phyloP scores from a whole-genome alignment of 92 coral and sea anemone species.

The Zoanthus solanderi region DNA sequence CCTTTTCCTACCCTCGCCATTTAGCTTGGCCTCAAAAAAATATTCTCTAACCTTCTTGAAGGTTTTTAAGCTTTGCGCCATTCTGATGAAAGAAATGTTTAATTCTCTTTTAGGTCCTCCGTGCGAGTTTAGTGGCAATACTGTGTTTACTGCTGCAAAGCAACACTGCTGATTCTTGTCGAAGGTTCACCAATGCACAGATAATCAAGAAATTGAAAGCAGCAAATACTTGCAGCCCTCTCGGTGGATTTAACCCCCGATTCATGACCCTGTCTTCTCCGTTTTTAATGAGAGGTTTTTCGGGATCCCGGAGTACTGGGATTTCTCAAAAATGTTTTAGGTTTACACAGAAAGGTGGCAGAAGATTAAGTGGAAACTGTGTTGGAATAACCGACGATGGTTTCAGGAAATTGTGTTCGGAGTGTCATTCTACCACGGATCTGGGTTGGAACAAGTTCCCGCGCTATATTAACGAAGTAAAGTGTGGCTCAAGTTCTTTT shows the following conservation, averaged over 20 bases:
- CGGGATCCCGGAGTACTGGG: neutral
- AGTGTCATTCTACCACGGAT: slow-evolving; percentile 58
- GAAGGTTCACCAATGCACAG: neutral
- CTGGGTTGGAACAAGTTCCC: slow-evolving; percentile 55
- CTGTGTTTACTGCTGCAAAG: slow-evolving; percentile 3
- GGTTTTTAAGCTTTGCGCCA: too few species aligned
- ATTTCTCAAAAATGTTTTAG: neutral
- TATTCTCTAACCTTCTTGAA: too few species aligned
- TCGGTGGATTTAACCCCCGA: neutral
- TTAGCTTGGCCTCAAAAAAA: too few species aligned
- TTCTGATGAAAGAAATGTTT: neutral
- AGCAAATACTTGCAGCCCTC: neutral
- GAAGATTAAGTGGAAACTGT: neutral
- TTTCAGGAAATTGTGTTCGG: slow-evolving; percentile 58
- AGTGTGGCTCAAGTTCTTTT: slow-evolving; percentile 56
- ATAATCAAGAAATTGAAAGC: neutral
- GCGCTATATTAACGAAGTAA: slow-evolving; percentile 72
- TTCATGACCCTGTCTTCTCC: neutral
- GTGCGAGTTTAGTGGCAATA: neutral
- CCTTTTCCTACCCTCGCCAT: too few species aligned
- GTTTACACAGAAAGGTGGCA: neutral
- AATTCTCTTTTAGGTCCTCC: neutral
- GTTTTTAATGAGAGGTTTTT: neutral
- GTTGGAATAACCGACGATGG: neutral
- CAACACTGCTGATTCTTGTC: neutral